Percentiles rank a stretch among this genome's conserved stretches.
phyloP scores from a whole-genome alignment of 2,113 vertebrate genomes.

The Gasterosteus nipponicus region DNA sequence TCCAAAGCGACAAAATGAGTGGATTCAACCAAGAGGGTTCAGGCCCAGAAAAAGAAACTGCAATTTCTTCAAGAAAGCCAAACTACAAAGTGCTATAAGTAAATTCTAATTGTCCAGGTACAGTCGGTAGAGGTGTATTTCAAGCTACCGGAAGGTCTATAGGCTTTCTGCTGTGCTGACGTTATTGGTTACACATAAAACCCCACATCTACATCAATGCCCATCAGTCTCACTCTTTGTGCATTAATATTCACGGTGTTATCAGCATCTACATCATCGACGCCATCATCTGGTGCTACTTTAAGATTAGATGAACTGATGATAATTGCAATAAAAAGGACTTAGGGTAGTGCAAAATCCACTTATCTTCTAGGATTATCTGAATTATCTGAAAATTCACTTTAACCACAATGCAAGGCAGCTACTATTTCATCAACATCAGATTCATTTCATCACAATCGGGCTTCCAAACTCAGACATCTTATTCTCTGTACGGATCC shows the following conservation, averaged over 20 bases:
- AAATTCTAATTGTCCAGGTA: too few species aligned
- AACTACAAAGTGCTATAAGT: too few species aligned
- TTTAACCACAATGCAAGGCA: neutral
- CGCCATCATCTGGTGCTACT: conserved; percentile 9
- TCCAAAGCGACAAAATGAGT: too few species aligned
- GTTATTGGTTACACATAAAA: conserved; percentile 30
- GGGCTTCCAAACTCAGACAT: neutral
- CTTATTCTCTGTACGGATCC: neutral
- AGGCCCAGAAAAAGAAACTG: too few species aligned
- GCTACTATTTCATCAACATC: conserved; percentile 3
- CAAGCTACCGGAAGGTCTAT: too few species aligned
- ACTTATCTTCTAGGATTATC: conserved; percentile 5
- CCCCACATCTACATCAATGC: conserved; percentile 16
- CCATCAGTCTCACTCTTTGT: neutral
- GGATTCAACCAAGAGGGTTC: too few species aligned
- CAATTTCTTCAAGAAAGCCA: too few species aligned
- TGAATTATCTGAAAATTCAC: neutral
- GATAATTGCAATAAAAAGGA: conserved; percentile 15
- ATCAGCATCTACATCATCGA: conserved; percentile 11
- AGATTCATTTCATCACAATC: neutral
- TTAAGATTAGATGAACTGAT: conserved; percentile 21
- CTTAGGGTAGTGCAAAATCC: neutral
- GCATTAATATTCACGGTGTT: conserved; percentile 7
- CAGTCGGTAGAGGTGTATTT: too few species aligned
- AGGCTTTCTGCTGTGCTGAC: neutral